Percentiles rank a stretch among this genome's conserved stretches.
Evolutionary conservation across 2,797 vertebrate genomes (phyloP).

Genomic region (Amphiprion clarkii): DNA sequence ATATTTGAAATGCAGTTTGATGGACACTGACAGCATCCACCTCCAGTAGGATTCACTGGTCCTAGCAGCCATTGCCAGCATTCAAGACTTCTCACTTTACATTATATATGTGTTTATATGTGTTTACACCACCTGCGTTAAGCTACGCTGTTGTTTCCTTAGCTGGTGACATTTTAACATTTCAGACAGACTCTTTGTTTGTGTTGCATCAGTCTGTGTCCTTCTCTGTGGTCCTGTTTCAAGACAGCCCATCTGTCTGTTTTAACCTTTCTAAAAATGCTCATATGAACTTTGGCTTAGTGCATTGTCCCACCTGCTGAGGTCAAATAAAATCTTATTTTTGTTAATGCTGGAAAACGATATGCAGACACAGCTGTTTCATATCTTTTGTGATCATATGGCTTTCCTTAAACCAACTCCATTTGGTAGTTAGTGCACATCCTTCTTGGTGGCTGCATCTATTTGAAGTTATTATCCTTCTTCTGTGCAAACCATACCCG

Average conservation of each 20-base stretch:
- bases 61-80: not conserved
- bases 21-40: not conserved
- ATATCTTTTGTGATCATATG: not conserved
- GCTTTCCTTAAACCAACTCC: not conserved
- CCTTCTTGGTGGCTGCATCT: not conserved
- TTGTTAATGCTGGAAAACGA: too few relatives aligned
- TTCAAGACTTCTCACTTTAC: constrained; percentile 2
- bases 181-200: not conserved
- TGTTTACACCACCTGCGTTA: not conserved
- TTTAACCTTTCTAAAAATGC: constrained; percentile 2
- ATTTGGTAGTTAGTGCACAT: not conserved
- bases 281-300: not conserved
- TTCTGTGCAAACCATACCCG: not conserved
- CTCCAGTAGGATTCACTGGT: not conserved
- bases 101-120: not conserved
- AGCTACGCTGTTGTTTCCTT: not conserved
- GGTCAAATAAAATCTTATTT: not conserved
- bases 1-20: not conserved
- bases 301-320: not conserved
- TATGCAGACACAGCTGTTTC: not conserved
- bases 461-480: constrained; percentile 10
- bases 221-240: not conserved
- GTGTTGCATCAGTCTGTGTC: not conserved
- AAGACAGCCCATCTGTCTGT: not conserved
- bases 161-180: constrained; percentile 2